Base-by-base conservation (phyloP, 1,140 invertebrate species). In the Nephila pilipes region DNA sequence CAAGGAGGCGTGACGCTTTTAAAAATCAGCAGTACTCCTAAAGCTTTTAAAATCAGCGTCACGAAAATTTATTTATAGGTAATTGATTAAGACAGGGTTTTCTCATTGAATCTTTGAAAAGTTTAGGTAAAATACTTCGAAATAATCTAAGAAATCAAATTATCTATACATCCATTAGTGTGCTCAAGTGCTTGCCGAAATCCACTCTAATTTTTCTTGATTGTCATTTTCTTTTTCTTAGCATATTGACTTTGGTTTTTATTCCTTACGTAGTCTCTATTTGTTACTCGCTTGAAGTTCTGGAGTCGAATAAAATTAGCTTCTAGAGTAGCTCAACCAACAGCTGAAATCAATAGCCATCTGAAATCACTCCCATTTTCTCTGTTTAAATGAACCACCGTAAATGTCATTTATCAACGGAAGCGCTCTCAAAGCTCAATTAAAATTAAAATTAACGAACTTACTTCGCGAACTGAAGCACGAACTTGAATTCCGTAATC, bases 381-480 rank as follows among this genome's bases (percentile, higher is more conserved):
- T 25, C 25, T 63, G 60, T 10, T 63, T 25, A 63, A 63, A 63
- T 63, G 32, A 80, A 80, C 32, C 29, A 80, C 75, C 75, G 38
- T 46, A 80, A n/a, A 38, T n/a, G 25, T 16, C 79, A 80, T 80
- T 80, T 80, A 80, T 80, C 79, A 80, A 80, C 29, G 18, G 32
- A 46, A 46, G 32, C 38, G 22, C 79, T 80, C 79, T 80, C 79
- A 80, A 80, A 80, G 79, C 79, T 32, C 36, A 80, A 38, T 80
- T 80, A 80, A 80, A 80, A 63, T 80, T 80, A 38, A 80, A 46
- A 80, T 80, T 80, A 80, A 80, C 36, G 32, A 80, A 80, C 75
- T 80, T 38, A 80, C 38, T 80, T 46, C 79, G 29, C 22, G 32
- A 80, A 36, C 22, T 80, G 32, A 80, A 36, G 79, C 36, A 16